phyloP scores from a whole-genome alignment of 1,140 invertebrate genomes.

The Lasioglossum baleicum region DNA sequence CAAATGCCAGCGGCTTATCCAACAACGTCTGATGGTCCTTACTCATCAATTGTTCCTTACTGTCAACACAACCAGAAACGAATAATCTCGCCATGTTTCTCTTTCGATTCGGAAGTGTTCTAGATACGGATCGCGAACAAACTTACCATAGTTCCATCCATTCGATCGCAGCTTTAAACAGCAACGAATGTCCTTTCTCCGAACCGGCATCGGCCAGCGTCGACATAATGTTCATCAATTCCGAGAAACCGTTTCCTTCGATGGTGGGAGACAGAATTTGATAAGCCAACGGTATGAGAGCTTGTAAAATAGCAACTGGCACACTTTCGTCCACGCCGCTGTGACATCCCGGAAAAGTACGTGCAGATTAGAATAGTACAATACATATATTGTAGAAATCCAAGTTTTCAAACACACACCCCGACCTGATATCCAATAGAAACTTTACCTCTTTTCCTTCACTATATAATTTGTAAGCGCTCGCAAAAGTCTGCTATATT shows the following conservation, averaged over 20 bases:
- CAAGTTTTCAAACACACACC: no score
- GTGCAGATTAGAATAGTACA: no score
- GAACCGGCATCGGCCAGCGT: constrained; percentile 91
- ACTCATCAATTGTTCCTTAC: constrained; percentile 74
- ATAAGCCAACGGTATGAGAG: constrained; percentile 88
- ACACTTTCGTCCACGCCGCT: constrained; percentile 85
- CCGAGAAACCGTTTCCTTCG: constrained; percentile 88
- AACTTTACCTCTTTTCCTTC: constrained; percentile 83
- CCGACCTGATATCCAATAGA: no score
- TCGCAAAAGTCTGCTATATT: constrained; percentile 87
- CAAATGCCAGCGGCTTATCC: constrained; percentile 79
- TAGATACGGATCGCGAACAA: no score
- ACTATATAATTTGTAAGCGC: constrained; percentile 88
- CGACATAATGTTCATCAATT: constrained; percentile 89
- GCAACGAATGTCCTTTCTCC: constrained; percentile 86
- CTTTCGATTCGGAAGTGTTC: background rate
- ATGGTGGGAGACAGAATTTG: constrained; percentile 84
- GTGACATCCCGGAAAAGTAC: background rate
- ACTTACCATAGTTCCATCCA: constrained; percentile 88
- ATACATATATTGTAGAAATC: no score
- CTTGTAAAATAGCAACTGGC: constrained; percentile 86
- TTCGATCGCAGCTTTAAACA: constrained; percentile 89
- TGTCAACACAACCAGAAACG: constrained; percentile 18
- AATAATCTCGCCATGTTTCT: background rate
- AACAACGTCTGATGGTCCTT: constrained; percentile 72